phyloP scores from a whole-genome alignment of 1,140 invertebrate species.

The Stegodyphus dumicola region DNA sequence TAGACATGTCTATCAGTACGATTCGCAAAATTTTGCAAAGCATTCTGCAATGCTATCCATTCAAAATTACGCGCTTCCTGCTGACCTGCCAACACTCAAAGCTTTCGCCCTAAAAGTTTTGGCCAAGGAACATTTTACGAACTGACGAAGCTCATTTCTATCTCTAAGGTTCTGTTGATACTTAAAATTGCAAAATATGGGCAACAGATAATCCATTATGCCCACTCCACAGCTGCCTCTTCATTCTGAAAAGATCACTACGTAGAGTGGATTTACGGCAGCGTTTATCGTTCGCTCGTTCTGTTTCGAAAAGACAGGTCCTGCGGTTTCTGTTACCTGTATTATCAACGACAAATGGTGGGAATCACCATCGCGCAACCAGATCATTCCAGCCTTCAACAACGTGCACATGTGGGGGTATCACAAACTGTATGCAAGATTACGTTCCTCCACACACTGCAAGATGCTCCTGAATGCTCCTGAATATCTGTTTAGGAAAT shows the following conservation, averaged over 20 bases:
- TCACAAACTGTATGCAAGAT: neutral
- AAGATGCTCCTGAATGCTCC: neutral
- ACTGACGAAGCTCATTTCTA: neutral
- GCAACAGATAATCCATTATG: neutral
- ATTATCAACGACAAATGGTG: neutral
- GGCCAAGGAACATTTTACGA: constrained; percentile 7
- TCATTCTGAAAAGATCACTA: neutral
- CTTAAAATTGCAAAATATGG: neutral
- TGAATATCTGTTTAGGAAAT: neutral
- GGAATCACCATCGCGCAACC: neutral
- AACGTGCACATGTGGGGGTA: neutral
- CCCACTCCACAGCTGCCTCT: neutral
- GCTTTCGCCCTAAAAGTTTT: neutral
- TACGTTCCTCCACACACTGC: neutral
- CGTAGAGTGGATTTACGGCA: neutral
- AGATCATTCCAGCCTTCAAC: neutral
- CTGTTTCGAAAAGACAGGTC: neutral
- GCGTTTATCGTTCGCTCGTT: neutral
- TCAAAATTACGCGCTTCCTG: neutral
- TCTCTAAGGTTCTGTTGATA: neutral
- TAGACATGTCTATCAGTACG: neutral
- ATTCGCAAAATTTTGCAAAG: too few species aligned
- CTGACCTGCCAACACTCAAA: neutral
- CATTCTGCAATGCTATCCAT: neutral
- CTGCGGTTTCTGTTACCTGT: neutral